Evolutionary conservation across 53 echinoderm and acorn worm species (phyloP), one percentile per base, ranked within the genome.

Genomic region (Mesocentrotus franciscanus): DNA sequence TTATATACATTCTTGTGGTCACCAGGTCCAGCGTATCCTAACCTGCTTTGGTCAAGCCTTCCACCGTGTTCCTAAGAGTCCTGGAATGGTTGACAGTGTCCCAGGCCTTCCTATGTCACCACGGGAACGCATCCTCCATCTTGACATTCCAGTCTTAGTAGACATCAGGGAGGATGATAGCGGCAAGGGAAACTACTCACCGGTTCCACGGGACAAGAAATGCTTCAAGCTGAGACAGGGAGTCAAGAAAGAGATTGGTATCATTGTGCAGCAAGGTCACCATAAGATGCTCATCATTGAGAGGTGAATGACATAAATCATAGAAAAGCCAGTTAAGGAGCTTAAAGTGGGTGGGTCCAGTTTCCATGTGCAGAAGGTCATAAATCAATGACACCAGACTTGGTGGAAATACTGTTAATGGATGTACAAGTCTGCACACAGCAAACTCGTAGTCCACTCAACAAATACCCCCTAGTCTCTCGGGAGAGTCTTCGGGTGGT

Each of bases 111-210:
- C 87, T 36, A 70, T 95, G 13, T 61, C 94, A 39, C 95, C 97
- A 49, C 91, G 97, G 57, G 98, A 98, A 94, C 96, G 96, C 95
- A 94, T 98, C 71, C 96, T 98, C 70, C 97, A 96, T 90, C 98
- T 97, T 66, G 96, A 95, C 89, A 97, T 99, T 93, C 98, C 98
- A 1, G 97, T 99, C 83, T 95, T 96, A 57, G 96, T 99, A 22
- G 99, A 99, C 92, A 99, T 99, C 89, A 70, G 97, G 92, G 99
- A 99, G 96, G 99, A 99, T 42, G 99, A 99, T 56, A 61, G 83
- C 61, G 97, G 98, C 34, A 96, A 96, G 91, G 99, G 99, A 15
- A 96, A 95, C 95, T 99, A 94, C 96, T 96, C 95, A 16, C 94
- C 98, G 15, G 97, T 99, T 18, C 99, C 99, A 18, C 89, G 98